Percentiles rank a stretch among this genome's conserved stretches.
Evolutionary conservation across 2,797 vertebrate genomes (phyloP).

Genomic region (Sebastes umbrosus): DNA sequence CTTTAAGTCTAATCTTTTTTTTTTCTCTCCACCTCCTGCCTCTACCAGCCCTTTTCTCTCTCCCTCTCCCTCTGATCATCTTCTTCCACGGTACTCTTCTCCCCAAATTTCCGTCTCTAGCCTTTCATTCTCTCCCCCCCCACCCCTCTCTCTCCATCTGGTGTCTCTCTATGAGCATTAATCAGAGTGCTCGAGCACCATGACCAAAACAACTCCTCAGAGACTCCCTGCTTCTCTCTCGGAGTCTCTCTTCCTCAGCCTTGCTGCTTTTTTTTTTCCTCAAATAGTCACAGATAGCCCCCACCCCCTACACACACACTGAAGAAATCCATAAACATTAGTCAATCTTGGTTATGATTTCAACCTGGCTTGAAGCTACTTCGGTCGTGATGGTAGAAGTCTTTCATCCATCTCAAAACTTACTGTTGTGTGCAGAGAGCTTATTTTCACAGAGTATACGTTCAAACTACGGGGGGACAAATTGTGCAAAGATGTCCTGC

Average conservation of each 20-base stretch:
- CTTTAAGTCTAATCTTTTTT: conserved; percentile 20
- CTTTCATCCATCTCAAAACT: conserved; percentile 61
- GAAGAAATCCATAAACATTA: conserved; percentile 66
- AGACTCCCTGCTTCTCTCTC: conserved; percentile 52
- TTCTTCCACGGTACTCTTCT: conserved; percentile 45
- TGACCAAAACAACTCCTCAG: conserved; percentile 77
- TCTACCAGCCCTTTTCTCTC: conserved; percentile 3
- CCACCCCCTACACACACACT: background rate
- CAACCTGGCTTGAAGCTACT: conserved; percentile 60
- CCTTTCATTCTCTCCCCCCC: conserved; percentile 21
- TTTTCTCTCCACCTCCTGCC: background rate
- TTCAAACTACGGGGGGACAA: conserved; percentile 40
- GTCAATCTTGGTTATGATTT: conserved; percentile 57
- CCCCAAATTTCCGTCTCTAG: conserved; percentile 46
- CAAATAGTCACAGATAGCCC: conserved; percentile 55
- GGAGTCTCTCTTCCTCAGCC: conserved; percentile 41
- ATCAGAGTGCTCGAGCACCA: conserved; percentile 76
- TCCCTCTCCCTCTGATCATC: conserved; percentile 47
- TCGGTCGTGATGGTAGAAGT: conserved; percentile 40
- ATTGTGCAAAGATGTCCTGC: conserved; percentile 61
- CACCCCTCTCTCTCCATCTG: conserved; percentile 61
- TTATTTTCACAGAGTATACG: conserved; percentile 35
- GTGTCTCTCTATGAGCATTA: conserved; percentile 75
- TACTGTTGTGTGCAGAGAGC: conserved; percentile 40
- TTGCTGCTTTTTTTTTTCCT: conserved; percentile 13